Percentiles rank a stretch among this genome's conserved stretches.
These are phyloP conservation scores for Onthophagus sagittarius DNA, from an alignment of 2,888 invertebrate genomes.

Conservation along the genomic window DNA sequence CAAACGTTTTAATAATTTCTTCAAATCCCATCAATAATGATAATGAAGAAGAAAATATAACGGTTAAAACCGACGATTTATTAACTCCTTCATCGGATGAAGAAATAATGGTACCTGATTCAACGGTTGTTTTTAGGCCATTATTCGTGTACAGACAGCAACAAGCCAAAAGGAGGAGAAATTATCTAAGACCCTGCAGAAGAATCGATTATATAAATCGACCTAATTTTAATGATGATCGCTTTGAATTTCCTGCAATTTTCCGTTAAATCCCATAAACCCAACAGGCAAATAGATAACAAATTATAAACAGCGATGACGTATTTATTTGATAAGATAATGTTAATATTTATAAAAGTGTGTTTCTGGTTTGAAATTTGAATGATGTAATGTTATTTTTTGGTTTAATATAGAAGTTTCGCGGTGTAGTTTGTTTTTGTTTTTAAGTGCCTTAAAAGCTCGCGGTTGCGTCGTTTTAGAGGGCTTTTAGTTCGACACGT, in stretches of 20 bases:
- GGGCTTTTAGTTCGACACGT: not conserved
- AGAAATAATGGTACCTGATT: not conserved
- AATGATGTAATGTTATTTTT: too few relatives aligned
- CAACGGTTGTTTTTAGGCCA: conserved; percentile 15
- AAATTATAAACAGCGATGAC: too few relatives aligned
- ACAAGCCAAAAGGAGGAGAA: conserved; percentile 16
- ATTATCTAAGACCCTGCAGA: not conserved
- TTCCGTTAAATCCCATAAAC: not conserved
- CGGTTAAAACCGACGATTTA: not conserved
- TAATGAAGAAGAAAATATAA: not conserved
- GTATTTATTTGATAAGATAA: not conserved
- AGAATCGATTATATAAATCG: not conserved
- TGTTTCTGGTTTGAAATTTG: too few relatives aligned
- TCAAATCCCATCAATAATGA: not conserved
- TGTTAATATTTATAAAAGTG: not conserved
- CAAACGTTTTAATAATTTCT: not conserved
- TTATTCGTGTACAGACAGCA: conserved; percentile 17
- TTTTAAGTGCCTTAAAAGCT: not conserved
- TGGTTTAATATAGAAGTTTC: too few relatives aligned
- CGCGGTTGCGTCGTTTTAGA: not conserved
- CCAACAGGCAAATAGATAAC: too few relatives aligned
- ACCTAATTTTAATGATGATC: not conserved
- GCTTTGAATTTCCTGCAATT: not conserved
- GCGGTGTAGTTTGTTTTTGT: not conserved
- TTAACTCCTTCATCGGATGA: not conserved